Evolutionary conservation across 2,888 invertebrate species (phyloP).

Genomic region (Agriotes lineatus): DNA sequence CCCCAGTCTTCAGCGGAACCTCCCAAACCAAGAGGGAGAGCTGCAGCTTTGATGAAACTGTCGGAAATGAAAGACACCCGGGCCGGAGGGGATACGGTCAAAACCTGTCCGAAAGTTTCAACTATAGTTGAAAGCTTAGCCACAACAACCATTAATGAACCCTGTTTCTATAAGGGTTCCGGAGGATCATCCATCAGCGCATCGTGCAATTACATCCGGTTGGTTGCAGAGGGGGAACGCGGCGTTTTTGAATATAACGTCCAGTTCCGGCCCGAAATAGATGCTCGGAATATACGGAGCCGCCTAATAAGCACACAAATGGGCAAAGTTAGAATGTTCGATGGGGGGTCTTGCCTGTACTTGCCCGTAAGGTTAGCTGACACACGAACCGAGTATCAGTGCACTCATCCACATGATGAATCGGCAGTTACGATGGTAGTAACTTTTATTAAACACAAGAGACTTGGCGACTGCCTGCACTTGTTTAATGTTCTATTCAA

Average conservation of each 20-base stretch:
- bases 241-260: slow-evolving; percentile 90
- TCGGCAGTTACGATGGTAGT: slow-evolving; percentile 68
- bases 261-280: slow-evolving; percentile 79
- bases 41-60: slow-evolving; percentile 56
- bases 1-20: slow-evolving; percentile 46
- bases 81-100: not conserved
- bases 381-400: slow-evolving; percentile 69
- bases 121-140: slow-evolving; percentile 23
- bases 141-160: slow-evolving; percentile 12
- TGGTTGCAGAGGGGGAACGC: slow-evolving; percentile 75
- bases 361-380: slow-evolving; percentile 77
- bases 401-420: slow-evolving; percentile 69
- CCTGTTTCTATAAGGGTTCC: slow-evolving; percentile 55
- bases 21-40: slow-evolving; percentile 60
- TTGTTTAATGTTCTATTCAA: slow-evolving; percentile 87
- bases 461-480: slow-evolving; percentile 76
- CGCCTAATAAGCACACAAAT: slow-evolving; percentile 75
- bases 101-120: not conserved
- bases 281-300: slow-evolving; percentile 69
- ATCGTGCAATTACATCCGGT: slow-evolving; percentile 80
- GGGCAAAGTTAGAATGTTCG: slow-evolving; percentile 80
- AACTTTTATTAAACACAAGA: slow-evolving; percentile 72
- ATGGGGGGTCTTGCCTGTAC: slow-evolving; percentile 82
- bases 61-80: slow-evolving; percentile 9
- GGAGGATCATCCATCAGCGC: slow-evolving; percentile 68